These are phyloP conservation scores for Xiphophorus couchianus DNA, from an alignment of 2,113 vertebrate species.

Conservation along the genomic window DNA sequence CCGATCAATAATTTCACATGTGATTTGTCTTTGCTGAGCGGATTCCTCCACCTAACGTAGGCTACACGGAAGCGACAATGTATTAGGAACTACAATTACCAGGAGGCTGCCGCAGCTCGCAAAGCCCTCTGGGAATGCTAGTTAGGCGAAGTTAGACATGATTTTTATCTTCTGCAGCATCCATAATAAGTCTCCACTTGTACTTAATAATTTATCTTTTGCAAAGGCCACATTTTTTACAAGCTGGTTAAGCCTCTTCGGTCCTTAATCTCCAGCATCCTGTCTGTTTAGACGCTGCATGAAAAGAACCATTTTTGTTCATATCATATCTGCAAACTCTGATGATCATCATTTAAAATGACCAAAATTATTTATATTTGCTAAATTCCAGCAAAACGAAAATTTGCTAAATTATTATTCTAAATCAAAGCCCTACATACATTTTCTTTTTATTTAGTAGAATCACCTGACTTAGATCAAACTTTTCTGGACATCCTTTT, in stretches of 20 bases:
- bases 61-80: conserved; percentile 62
- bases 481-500: background rate
- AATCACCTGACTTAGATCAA: too few relatives aligned
- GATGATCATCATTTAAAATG: background rate
- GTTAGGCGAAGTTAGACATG: conserved; percentile 10
- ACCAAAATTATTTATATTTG: background rate
- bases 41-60: conserved; percentile 70
- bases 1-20: conserved; percentile 82
- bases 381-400: background rate
- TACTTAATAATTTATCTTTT: background rate
- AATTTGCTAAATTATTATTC: background rate
- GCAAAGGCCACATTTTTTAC: too few relatives aligned
- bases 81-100: conserved; percentile 72
- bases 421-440: too few relatives aligned
- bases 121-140: conserved; percentile 52
- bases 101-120: background rate
- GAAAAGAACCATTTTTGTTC: background rate
- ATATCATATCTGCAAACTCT: too few relatives aligned
- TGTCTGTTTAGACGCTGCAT: too few relatives aligned
- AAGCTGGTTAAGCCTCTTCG: too few relatives aligned
- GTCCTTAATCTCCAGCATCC: too few relatives aligned
- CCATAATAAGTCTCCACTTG: background rate
- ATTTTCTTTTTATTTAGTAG: too few relatives aligned
- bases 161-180: background rate
- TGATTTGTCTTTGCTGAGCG: conserved; percentile 74